Evolutionary conservation across 1,140 invertebrate species (phyloP).

Genomic region (Pseudachorutes palmiensis): DNA sequence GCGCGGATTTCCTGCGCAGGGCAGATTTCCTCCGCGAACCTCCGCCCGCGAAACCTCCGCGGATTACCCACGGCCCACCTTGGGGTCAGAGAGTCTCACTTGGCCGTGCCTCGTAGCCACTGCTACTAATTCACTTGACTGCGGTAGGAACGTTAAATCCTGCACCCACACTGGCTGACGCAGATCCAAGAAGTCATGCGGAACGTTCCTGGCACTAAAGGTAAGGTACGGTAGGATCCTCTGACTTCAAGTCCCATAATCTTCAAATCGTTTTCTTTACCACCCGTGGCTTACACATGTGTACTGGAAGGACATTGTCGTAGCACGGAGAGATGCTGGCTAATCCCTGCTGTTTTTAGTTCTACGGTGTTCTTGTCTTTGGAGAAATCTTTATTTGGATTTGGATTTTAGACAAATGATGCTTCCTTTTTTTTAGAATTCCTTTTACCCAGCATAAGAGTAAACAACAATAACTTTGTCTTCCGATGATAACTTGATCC

Average conservation of each 20-base stretch:
- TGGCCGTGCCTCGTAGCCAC: slow-evolving; percentile 61
- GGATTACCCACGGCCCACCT: slow-evolving; percentile 41
- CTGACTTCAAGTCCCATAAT: slow-evolving; percentile 58
- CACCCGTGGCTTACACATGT: slow-evolving; percentile 58
- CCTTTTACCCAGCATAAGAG: slow-evolving; percentile 13
- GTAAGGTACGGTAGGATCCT: slow-evolving; percentile 43
- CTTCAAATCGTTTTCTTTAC: slow-evolving; percentile 65
- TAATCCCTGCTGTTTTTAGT: slow-evolving; percentile 42
- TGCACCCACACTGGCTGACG: slow-evolving; percentile 69
- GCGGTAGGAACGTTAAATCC: slow-evolving; percentile 56
- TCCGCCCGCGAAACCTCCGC: too few relatives aligned
- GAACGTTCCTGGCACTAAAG: slow-evolving; percentile 65
- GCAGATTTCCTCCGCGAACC: too few relatives aligned
- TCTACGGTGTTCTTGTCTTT: slow-evolving; percentile 39
- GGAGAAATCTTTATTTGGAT: slow-evolving; percentile 46
- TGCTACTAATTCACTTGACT: slow-evolving; percentile 50
- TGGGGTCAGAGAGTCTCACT: slow-evolving; percentile 49
- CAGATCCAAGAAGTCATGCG: slow-evolving; percentile 64
- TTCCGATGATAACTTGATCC: slow-evolving; percentile 42
- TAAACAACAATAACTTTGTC: slow-evolving; percentile 26
- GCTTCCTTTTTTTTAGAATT: background rate
- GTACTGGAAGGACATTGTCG: slow-evolving; percentile 43
- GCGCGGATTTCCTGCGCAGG: too few relatives aligned
- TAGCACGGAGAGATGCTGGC: slow-evolving; percentile 47
- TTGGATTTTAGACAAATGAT: slow-evolving; percentile 38